A percentile compares a stretch with the other conserved stretches of the same genome.
phyloP scores from a whole-genome alignment of 2,113 vertebrate genomes.

The Tautogolabrus adspersus region DNA sequence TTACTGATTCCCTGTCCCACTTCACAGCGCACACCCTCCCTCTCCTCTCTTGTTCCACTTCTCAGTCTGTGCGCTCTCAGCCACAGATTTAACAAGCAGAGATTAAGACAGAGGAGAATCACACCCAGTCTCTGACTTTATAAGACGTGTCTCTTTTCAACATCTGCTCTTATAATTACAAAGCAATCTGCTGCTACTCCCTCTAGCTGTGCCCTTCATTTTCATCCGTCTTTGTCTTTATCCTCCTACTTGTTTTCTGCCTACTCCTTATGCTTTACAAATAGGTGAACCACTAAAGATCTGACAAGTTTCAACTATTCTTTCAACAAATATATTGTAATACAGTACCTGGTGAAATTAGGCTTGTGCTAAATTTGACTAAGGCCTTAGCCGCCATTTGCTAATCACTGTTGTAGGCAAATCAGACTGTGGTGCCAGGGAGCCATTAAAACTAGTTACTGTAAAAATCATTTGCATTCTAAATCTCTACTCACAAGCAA shows the following conservation, averaged over 20 bases:
- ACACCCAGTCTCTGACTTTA: slow-evolving; percentile 50
- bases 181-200: slow-evolving; percentile 12
- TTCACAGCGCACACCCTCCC: slow-evolving; percentile 19
- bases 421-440: not conserved
- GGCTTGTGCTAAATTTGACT: no score
- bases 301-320: no score
- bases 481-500: not conserved
- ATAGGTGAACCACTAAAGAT: not conserved
- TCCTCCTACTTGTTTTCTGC: not conserved
- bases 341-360: no score
- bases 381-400: no score
- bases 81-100: slow-evolving; percentile 55
- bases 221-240: slow-evolving; percentile 2
- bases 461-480: not conserved
- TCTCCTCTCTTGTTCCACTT: not conserved
- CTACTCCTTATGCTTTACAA: not conserved
- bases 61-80: slow-evolving; percentile 25
- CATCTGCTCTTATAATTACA: slow-evolving; percentile 54
- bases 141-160: slow-evolving; percentile 34
- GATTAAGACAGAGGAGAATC: slow-evolving; percentile 33
- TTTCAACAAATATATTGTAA: no score
- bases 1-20: slow-evolving; percentile 40
- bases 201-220: slow-evolving; percentile 11
- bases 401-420: not conserved
- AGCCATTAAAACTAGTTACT: not conserved